phyloP scores from a whole-genome alignment of 2,113 vertebrate genomes.

The Parotia lawesii region DNA sequence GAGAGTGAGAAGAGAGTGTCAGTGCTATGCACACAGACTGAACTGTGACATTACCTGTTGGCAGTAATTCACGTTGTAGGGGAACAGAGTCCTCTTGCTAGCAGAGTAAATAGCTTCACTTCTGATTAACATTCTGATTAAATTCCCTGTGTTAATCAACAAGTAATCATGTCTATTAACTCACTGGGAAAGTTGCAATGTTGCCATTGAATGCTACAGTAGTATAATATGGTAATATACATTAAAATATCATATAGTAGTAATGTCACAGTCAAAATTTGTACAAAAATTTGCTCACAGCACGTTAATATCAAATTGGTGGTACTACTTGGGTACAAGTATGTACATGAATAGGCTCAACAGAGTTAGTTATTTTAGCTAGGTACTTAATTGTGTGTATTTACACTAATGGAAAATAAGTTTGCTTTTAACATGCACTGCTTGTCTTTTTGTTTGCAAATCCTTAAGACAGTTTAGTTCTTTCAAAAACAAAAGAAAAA shows the following conservation, averaged over 20 bases:
- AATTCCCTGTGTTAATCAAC: neutral
- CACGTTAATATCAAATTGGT: neutral
- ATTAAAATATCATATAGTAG: neutral
- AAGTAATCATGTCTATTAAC: neutral
- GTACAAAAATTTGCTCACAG: neutral
- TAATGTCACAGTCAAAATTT: neutral
- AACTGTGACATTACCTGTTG: neutral
- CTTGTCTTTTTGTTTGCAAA: neutral
- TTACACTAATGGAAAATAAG: neutral
- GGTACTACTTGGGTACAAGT: neutral
- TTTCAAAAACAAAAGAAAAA: neutral
- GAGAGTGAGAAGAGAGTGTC: neutral
- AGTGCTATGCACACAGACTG: neutral
- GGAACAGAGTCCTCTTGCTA: neutral
- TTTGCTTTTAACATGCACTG: neutral
- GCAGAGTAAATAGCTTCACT: neutral
- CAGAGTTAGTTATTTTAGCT: neutral
- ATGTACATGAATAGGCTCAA: neutral
- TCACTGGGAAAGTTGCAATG: neutral
- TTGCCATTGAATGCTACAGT: neutral
- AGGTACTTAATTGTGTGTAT: neutral
- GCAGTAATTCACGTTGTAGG: accelerated
- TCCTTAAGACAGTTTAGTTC: neutral
- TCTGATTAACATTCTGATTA: neutral
- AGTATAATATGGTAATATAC: neutral